Evolutionary conservation across 2,113 vertebrate species (phyloP).

Genomic region (Trematocara marginatum): DNA sequence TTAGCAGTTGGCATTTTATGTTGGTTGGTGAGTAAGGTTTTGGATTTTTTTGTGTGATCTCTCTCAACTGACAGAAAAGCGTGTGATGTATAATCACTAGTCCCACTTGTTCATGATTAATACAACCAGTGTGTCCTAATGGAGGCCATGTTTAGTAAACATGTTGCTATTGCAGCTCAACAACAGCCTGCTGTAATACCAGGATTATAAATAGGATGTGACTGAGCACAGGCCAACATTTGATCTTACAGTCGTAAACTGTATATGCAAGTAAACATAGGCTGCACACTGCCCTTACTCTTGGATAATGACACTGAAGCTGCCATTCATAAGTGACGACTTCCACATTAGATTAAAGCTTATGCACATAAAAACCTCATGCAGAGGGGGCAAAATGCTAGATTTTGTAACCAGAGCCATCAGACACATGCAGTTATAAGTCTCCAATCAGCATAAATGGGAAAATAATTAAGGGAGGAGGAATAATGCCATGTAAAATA

Average conservation of each 20-base stretch:
- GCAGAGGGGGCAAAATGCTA: no score
- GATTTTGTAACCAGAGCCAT: neutral
- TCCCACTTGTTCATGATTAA: neutral
- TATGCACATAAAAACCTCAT: neutral
- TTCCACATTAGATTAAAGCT: neutral
- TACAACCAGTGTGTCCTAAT: neutral
- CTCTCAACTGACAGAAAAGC: neutral
- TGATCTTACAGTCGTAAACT: neutral
- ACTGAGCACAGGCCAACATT: neutral
- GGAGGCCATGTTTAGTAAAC: conserved; percentile 4
- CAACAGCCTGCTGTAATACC: conserved; percentile 5
- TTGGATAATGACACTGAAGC: neutral
- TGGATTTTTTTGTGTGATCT: neutral
- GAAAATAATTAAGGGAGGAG: neutral
- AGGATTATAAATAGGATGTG: conserved; percentile 40
- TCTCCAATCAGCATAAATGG: neutral
- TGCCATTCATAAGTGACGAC: neutral
- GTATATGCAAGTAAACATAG: neutral
- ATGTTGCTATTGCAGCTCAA: conserved; percentile 6
- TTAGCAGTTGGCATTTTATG: neutral
- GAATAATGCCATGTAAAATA: neutral
- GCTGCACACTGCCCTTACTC: neutral
- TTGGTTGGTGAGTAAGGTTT: neutral
- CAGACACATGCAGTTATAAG: neutral
- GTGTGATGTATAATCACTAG: neutral